Evolutionary conservation across 35 echinoderm and acorn worm species (phyloP).

Genomic region (Anneissia japonica): DNA sequence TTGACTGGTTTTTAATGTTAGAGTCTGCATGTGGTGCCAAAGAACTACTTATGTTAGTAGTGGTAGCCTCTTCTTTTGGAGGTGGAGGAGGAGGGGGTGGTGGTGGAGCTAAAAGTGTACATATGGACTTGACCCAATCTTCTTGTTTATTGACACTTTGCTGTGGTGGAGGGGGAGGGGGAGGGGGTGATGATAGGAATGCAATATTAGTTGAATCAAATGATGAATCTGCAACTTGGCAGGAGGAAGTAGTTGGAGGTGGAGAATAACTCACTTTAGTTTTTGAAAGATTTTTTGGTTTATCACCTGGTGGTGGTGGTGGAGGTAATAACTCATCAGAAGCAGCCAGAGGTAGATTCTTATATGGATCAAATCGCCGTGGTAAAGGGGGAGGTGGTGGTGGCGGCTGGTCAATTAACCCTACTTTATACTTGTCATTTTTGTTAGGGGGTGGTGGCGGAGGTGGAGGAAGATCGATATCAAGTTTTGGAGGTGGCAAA

Average conservation of each 20-base stretch:
- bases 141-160: not conserved
- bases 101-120: not conserved
- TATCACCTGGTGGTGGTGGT: not conserved
- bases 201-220: not conserved
- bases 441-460: not conserved
- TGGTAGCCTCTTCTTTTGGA: not conserved
- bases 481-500: not conserved
- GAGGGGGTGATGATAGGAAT: not conserved
- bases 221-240: not conserved
- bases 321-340: not conserved
- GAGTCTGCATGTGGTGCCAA: not conserved
- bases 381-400: not conserved
- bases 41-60: not conserved
- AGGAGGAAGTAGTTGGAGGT: not conserved
- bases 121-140: not conserved
- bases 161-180: not conserved
- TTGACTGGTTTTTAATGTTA: not conserved
- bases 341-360: not conserved
- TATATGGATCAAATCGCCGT: not conserved
- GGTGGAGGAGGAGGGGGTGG: not conserved
- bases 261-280: too few relatives aligned
- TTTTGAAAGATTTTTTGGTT: not conserved
- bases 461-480: not conserved
- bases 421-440: not conserved
- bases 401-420: not conserved